Percentiles rank a stretch among this genome's conserved stretches.
Conservation (phyloP, 2,113 vertebrate species). For the Sapajus apella region DNA sequence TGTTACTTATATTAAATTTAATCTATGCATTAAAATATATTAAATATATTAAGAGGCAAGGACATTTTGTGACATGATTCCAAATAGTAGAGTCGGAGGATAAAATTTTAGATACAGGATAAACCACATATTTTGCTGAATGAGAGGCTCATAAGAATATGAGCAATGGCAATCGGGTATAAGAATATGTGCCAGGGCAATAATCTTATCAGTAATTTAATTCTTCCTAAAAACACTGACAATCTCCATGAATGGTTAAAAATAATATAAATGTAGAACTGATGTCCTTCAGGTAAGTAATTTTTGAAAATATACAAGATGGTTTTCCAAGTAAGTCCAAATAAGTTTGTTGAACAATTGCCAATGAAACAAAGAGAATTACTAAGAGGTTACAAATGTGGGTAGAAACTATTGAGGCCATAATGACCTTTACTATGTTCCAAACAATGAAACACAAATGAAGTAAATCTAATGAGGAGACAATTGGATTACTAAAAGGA, state of each 20-base stretch:
- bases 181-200: background rate
- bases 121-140: constrained; percentile 4
- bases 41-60: constrained; percentile 44
- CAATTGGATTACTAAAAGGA: constrained; percentile 57
- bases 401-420: background rate
- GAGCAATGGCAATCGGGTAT: too few relatives aligned
- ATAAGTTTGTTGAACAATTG: background rate
- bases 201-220: background rate
- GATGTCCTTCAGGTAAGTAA: background rate
- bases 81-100: background rate
- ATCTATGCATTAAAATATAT: constrained; percentile 45
- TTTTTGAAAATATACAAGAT: background rate
- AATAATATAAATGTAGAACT: background rate
- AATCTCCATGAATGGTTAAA: background rate
- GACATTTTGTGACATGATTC: constrained; percentile 45
- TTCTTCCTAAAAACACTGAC: background rate
- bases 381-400: background rate
- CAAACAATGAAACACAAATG: constrained; percentile 61
- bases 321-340: background rate
- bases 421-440: background rate
- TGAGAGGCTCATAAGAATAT: background rate
- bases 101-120: background rate
- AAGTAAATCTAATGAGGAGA: constrained; percentile 62
- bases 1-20: constrained; percentile 59
- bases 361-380: constrained; percentile 1